Conservation (phyloP, 2,113 vertebrate genomes). For the Brienomyrus brachyistius region DNA sequence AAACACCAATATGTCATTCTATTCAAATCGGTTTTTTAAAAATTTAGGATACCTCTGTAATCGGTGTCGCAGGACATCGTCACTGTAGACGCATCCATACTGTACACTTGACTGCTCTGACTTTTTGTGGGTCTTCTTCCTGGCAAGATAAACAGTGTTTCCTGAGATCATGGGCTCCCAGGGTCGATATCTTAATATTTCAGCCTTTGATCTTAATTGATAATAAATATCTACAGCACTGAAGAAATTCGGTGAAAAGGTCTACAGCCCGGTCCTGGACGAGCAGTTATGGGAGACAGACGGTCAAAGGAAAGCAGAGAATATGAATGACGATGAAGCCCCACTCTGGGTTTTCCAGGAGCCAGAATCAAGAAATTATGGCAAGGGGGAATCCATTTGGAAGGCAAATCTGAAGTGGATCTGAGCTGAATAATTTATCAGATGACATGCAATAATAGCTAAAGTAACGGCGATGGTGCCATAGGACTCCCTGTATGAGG, state of each 20-base stretch:
- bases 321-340: background rate
- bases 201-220: background rate
- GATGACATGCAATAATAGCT: background rate
- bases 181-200: background rate
- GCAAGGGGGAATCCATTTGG: background rate
- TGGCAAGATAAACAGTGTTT: background rate
- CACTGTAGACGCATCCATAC: background rate
- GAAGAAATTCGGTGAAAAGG: background rate
- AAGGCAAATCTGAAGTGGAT: background rate
- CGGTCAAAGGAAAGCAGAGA: background rate
- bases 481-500: background rate
- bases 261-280: background rate
- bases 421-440: conserved; percentile 8
- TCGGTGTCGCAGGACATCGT: background rate
- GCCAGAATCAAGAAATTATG: background rate
- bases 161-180: background rate
- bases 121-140: background rate
- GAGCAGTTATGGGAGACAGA: background rate
- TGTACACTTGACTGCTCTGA: too few relatives aligned
- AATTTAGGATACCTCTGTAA: background rate
- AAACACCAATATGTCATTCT: background rate
- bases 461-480: background rate
- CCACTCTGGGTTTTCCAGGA: background rate
- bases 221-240: background rate
- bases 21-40: background rate